Evolutionary conservation across 2,888 invertebrate genomes (phyloP).

Genomic region (Aradus depressus): DNA sequence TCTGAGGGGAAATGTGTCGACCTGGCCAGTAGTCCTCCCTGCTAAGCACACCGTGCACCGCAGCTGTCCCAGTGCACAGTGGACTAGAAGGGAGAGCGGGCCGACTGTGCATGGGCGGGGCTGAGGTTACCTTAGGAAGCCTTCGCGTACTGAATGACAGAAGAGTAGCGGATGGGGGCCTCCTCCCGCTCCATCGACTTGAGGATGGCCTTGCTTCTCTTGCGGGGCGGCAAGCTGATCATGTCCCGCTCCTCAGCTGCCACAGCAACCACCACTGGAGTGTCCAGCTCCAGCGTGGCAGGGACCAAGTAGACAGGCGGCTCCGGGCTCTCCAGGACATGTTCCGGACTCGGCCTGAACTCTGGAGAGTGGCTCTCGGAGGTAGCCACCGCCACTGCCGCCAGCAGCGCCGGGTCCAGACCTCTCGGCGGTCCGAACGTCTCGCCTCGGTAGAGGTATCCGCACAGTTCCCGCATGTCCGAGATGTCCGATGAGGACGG

Average conservation of each 20-base stretch:
- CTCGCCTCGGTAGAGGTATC: constrained; percentile 37
- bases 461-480: constrained; percentile 35
- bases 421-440: constrained; percentile 29
- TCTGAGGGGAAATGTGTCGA: no score
- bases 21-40: no score
- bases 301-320: constrained; percentile 33
- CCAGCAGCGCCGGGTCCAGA: constrained; percentile 34
- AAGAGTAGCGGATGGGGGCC: constrained; percentile 45
- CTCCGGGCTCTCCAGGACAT: constrained; percentile 30
- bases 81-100: no score
- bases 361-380: constrained; percentile 33
- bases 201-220: constrained; percentile 64
- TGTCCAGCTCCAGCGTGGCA: constrained; percentile 12
- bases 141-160: constrained; percentile 76
- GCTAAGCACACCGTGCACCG: no score
- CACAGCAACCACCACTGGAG: constrained; percentile 1
- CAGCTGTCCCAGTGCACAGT: no score
- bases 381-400: constrained; percentile 37
- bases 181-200: constrained; percentile 49
- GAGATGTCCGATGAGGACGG: constrained; percentile 22
- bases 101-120: no score
- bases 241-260: constrained; percentile 44
- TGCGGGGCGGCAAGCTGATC: constrained; percentile 61
- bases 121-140: constrained; percentile 29
- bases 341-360: constrained; percentile 29